These are phyloP conservation scores for Eunapius fragilis DNA, from an alignment of 37 sponge, comb jelly and placozoan species.

Conservation along the genomic window DNA sequence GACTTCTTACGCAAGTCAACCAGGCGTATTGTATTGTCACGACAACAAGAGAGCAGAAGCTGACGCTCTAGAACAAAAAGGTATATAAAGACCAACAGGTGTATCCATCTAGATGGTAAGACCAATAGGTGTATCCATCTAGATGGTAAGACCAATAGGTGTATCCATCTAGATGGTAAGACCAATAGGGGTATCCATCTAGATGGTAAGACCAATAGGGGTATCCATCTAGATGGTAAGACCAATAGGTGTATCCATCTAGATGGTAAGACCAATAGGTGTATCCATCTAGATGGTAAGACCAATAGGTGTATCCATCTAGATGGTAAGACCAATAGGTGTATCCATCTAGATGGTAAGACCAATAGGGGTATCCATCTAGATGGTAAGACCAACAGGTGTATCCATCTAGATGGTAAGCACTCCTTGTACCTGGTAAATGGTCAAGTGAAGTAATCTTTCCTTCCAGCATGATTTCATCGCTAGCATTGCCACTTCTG, in stretches of 20 bases:
- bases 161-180: background rate
- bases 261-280: background rate
- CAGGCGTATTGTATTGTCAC: slow-evolving; percentile 84
- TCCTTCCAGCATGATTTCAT: slow-evolving; percentile 87
- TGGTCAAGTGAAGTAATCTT: slow-evolving; percentile 87
- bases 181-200: too few relatives aligned
- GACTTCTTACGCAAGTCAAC: slow-evolving; percentile 88
- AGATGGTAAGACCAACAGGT: too few relatives aligned
- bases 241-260: too few relatives aligned
- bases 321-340: too few relatives aligned
- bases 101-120: too few relatives aligned
- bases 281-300: too few relatives aligned
- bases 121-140: too few relatives aligned
- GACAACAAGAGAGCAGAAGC: slow-evolving; percentile 78
- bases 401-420: background rate
- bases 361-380: too few relatives aligned
- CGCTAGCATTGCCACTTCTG: slow-evolving; percentile 10
- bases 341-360: too few relatives aligned
- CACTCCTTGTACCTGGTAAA: slow-evolving; percentile 50
- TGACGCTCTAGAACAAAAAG: slow-evolving; percentile 43
- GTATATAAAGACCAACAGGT: too few relatives aligned
- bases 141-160: background rate
- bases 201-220: background rate
- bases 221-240: background rate
- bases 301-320: too few relatives aligned